Evolutionary conservation across 2,113 vertebrate genomes (phyloP), one percentile per base, ranked within the genome.

Genomic region (Lampris incognitus): DNA sequence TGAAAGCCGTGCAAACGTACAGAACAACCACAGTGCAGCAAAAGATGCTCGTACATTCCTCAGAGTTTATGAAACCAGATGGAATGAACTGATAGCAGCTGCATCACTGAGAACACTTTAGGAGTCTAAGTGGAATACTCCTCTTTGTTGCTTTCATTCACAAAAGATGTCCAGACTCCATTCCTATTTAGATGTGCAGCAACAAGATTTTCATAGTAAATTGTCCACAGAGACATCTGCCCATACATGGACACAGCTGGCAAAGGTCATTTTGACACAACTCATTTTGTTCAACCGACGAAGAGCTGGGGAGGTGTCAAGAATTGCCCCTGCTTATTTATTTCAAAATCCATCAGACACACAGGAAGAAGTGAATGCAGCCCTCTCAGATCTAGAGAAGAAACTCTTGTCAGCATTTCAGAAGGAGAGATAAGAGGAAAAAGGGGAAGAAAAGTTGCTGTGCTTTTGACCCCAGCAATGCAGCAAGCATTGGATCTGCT

Each of bases 391-490:
- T 1, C 69, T 87, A 3, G 86, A 85, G 10, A 81, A 80, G 42
- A 74, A 72, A 57, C 69, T 81, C 3, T 24, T 90, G 83, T 13
- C 44, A 74, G 1, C 69, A 87, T 7, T 90, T 86, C 52, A 55
- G 57, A 1, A 79, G 84, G 9, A 52, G 71, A 78, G 10, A 85
- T 80, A 40, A 69, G 73, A 60, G 85, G 82, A 2, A 84, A 86
- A 37, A 66, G 71, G 13, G 72, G 76, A 10, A 66, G 85, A 36
- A 70, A 74, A 1, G 69, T 87, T 11, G 73, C 81, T 6, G 74
- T 85, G 0, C 51, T 88, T 10, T 49, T 88, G 44, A 88, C 87
- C 0, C 88, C 79, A 54, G 40, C 39, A 61, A 84, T 90, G 87
- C 69, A 76, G 0, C 39, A 63, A 1, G 38, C 81, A 0, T 39